Conservation (phyloP, 2,113 vertebrate genomes). For the Egretta garzetta region DNA sequence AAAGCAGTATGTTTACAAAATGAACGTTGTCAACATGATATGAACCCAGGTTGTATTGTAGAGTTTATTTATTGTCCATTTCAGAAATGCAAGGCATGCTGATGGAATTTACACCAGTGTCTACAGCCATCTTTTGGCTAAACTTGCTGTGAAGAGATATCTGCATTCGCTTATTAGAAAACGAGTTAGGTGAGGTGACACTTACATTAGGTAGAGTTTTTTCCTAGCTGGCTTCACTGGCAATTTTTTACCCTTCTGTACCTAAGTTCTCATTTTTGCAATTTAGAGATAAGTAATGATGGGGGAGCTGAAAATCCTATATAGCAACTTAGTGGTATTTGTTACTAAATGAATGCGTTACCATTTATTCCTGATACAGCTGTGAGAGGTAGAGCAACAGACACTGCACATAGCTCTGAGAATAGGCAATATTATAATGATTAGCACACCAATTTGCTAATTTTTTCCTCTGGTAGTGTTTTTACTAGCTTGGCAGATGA, state of each 20-base stretch:
- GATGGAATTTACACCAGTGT: slow-evolving; percentile 94
- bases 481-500: neutral
- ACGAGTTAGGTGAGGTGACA: slow-evolving; percentile 85
- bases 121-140: slow-evolving; percentile 92
- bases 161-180: slow-evolving; percentile 95
- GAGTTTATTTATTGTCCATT: slow-evolving; percentile 66
- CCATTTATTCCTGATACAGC: neutral
- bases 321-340: neutral
- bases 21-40: neutral
- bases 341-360: neutral
- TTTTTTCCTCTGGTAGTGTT: neutral
- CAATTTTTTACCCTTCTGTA: neutral
- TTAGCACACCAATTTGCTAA: neutral
- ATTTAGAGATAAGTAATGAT: neutral
- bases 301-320: neutral
- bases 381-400: neutral
- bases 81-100: slow-evolving; percentile 89
- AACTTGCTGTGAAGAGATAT: slow-evolving; percentile 90
- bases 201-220: slow-evolving; percentile 29
- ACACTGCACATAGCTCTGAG: neutral
- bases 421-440: neutral
- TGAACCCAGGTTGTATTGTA: neutral
- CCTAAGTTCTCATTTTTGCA: neutral
- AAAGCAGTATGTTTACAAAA: neutral
- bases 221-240: neutral